Conservation (phyloP, 64 coral and sea anemone species). For the Anthopleura sola region DNA sequence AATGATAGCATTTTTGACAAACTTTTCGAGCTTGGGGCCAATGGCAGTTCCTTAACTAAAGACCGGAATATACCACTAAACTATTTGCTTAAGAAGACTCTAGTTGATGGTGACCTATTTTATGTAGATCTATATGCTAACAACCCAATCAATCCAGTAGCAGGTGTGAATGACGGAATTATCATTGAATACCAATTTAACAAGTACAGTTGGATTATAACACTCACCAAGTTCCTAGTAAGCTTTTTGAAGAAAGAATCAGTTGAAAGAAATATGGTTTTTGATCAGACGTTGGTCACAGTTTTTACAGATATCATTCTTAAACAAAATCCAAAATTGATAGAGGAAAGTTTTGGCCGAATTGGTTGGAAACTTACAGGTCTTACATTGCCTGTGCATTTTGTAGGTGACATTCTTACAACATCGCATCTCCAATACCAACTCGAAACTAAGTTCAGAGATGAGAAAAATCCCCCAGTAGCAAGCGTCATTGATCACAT, state of each 20-base stretch:
- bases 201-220: not conserved
- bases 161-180: no score
- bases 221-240: not conserved
- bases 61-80: slow-evolving; percentile 43
- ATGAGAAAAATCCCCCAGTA: no score
- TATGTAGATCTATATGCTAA: slow-evolving; percentile 46
- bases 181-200: not conserved
- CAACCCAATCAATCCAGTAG: slow-evolving; percentile 37
- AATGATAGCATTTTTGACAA: not conserved
- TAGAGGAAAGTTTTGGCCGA: not conserved
- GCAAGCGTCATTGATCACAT: no score
- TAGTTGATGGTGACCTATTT: not conserved
- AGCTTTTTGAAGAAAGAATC: not conserved
- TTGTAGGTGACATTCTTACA: no score
- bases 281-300: not conserved
- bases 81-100: slow-evolving; percentile 23
- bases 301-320: not conserved
- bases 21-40: slow-evolving; percentile 35
- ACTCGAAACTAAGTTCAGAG: no score
- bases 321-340: no score
- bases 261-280: no score
- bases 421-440: no score
- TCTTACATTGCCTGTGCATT: not conserved
- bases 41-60: not conserved
- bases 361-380: not conserved